These are phyloP conservation scores for Stercorarius parasiticus DNA, from an alignment of 2,113 vertebrate genomes.

Conservation along the genomic window DNA sequence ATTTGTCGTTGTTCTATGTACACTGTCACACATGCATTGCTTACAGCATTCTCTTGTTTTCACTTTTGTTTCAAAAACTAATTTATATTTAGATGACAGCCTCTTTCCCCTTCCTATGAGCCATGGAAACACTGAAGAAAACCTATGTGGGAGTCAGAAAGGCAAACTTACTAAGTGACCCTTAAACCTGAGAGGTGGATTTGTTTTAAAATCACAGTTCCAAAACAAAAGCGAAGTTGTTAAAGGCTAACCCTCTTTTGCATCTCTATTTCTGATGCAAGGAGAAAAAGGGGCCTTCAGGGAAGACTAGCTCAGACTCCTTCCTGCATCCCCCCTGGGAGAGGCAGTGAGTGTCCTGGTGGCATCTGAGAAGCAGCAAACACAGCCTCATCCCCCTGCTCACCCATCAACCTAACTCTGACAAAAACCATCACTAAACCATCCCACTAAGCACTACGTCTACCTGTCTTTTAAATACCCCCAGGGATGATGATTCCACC, in stretches of 20 bases:
- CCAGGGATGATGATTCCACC: no score
- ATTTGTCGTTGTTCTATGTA: conserved; percentile 53
- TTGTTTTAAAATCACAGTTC: background rate
- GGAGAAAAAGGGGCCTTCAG: background rate
- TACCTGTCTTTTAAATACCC: no score
- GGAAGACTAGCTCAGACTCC: background rate
- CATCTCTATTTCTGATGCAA: background rate
- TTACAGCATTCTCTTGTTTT: background rate
- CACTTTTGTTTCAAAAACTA: conserved; percentile 40
- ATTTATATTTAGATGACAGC: conserved; percentile 69
- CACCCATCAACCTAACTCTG: no score
- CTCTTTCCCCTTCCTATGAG: background rate
- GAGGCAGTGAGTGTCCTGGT: accelerated
- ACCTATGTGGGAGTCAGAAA: background rate
- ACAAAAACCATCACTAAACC: no score
- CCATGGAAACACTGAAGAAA: conserved; percentile 39
- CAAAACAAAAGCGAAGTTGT: background rate
- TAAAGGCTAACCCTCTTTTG: background rate
- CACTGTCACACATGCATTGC: conserved; percentile 57
- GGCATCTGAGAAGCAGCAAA: background rate
- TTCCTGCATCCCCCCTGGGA: background rate
- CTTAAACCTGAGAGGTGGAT: background rate
- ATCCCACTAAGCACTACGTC: no score
- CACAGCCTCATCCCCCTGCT: accelerated
- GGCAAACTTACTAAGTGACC: background rate